Percentiles rank a stretch among this genome's conserved stretches.
These are phyloP conservation scores for Dicentrarchus labrax DNA, from an alignment of 2,113 vertebrate species.

Conservation along the genomic window DNA sequence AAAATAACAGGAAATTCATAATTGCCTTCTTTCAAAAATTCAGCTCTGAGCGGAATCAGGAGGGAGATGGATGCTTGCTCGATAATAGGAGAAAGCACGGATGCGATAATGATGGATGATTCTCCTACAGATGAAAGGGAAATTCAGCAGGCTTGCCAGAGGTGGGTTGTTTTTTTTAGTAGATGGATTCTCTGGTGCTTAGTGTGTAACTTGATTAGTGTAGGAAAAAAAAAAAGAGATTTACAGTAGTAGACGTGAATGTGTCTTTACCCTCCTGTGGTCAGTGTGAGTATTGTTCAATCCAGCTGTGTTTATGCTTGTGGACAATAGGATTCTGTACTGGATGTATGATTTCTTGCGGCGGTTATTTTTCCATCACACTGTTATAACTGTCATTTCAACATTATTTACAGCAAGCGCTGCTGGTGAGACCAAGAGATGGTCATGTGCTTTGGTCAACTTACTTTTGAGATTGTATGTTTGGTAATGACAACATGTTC, in stretches of 20 bases:
- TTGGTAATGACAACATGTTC: neutral
- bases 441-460: neutral
- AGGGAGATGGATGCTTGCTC: conserved; percentile 79
- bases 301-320: conserved; percentile 43
- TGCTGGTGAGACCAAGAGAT: conserved; percentile 7
- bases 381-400: neutral
- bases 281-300: conserved; percentile 21
- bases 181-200: neutral
- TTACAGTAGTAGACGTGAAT: conserved; percentile 1
- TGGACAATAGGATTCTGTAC: conserved; percentile 19
- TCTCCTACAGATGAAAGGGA: conserved; percentile 71
- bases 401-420: neutral
- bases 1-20: neutral
- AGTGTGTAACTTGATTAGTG: neutral
- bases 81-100: conserved; percentile 76
- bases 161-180: conserved; percentile 71
- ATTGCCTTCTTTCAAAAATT: neutral
- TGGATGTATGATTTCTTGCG: conserved; percentile 13
- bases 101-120: conserved; percentile 81
- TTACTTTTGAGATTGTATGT: conserved; percentile 28
- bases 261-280: conserved; percentile 29
- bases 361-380: neutral
- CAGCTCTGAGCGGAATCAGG: neutral
- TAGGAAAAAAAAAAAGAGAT: neutral
- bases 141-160: conserved; percentile 70